phyloP scores from a whole-genome alignment of 2,797 vertebrate species.

The Coreius guichenoti region DNA sequence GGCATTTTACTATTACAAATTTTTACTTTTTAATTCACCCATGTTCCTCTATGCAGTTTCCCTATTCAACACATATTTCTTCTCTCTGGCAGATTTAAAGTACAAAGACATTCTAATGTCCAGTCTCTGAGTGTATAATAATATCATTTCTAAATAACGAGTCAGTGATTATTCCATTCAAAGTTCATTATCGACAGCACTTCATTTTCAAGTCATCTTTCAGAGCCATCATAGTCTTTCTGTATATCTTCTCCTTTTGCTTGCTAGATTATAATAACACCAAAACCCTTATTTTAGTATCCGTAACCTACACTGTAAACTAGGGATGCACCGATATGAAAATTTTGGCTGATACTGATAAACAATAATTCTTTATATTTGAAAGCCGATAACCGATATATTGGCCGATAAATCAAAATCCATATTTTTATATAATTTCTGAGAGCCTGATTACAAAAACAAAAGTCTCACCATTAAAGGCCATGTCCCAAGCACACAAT shows the following conservation, averaged over 20 bases:
- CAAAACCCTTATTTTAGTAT: neutral
- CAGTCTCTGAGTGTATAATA: conserved; percentile 2
- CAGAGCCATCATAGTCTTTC: neutral
- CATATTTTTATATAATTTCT: no score
- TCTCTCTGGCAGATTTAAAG: neutral
- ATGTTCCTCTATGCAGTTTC: neutral
- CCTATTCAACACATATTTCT: neutral
- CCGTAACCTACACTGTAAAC: neutral
- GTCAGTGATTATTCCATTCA: neutral
- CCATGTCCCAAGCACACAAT: no score
- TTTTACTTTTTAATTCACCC: neutral
- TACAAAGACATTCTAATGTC: neutral
- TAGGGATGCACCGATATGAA: no score
- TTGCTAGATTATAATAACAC: neutral
- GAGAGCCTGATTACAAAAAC: no score
- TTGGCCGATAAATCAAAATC: no score
- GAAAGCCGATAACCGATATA: no score
- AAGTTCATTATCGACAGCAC: neutral
- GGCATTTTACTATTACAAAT: neutral
- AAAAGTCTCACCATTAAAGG: no score
- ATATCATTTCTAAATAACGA: neutral
- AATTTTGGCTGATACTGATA: no score
- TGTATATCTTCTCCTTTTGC: neutral
- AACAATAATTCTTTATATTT: no score
- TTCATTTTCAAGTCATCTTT: neutral